Evolutionary conservation across 2,797 vertebrate species (phyloP).

Genomic region (Pseudotriccus pelzelni): DNA sequence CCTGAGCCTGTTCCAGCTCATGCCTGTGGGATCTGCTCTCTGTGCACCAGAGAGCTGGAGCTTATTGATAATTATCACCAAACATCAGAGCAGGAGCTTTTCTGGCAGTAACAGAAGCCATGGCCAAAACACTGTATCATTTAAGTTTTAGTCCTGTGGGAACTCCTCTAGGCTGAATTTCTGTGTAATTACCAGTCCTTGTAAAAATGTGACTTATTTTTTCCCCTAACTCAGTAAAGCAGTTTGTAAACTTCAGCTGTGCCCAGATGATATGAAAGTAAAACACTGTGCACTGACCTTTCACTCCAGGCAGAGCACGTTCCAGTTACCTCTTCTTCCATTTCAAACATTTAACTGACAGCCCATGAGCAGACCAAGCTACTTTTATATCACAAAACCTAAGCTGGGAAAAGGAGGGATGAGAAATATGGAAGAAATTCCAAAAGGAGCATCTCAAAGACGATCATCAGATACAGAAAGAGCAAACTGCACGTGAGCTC

Average conservation of each 20-base stretch:
- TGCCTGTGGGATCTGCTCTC: neutral
- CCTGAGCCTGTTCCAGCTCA: neutral
- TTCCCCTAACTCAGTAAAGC: neutral
- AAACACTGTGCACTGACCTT: neutral
- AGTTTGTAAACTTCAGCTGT: neutral
- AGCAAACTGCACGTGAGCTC: neutral
- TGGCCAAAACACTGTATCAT: neutral
- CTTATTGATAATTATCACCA: neutral
- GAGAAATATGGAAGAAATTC: neutral
- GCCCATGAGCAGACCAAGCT: neutral
- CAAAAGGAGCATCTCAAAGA: neutral
- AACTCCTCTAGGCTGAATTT: neutral
- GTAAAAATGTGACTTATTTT: neutral
- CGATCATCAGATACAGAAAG: neutral
- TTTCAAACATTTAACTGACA: neutral
- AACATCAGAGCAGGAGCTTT: neutral
- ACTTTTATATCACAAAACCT: neutral
- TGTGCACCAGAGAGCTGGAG: neutral
- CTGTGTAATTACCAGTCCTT: neutral
- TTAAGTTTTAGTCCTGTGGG: neutral
- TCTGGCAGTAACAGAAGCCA: neutral
- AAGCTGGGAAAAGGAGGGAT: neutral
- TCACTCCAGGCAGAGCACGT: neutral
- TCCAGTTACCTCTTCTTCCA: neutral
- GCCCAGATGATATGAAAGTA: neutral